Conservation (phyloP, 2,888 invertebrate genomes). For the Agelastica alni region DNA sequence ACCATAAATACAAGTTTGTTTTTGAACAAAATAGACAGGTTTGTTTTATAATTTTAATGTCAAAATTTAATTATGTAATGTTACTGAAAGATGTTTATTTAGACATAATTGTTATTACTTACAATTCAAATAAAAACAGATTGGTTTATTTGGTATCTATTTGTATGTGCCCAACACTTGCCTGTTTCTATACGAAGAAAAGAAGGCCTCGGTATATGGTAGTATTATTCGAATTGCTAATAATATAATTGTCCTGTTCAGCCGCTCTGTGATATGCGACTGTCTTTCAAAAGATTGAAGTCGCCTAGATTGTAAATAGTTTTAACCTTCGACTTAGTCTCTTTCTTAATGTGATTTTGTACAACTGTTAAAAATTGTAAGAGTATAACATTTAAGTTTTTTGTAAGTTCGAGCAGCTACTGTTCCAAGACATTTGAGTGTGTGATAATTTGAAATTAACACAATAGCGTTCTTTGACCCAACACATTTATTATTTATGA, state of each 20-base stretch:
- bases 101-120: no score
- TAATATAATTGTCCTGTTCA: constrained; percentile 56
- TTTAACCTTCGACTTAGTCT: constrained; percentile 47
- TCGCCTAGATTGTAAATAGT: constrained; percentile 49
- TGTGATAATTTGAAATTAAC: constrained; percentile 42
- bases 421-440: constrained; percentile 44
- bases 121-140: neutral
- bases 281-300: constrained; percentile 37
- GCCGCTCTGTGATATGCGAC: constrained; percentile 55
- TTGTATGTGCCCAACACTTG: neutral
- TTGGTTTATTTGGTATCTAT: neutral
- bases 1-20: no score
- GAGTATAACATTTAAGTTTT: constrained; percentile 54
- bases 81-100: no score
- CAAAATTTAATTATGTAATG: no score
- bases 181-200: constrained; percentile 8
- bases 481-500: constrained; percentile 34
- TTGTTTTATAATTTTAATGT: no score
- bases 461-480: constrained; percentile 5
- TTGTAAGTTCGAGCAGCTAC: constrained; percentile 45
- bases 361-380: constrained; percentile 52
- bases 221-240: constrained; percentile 25
- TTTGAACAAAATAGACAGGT: no score
- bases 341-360: constrained; percentile 56
- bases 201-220: constrained; percentile 17